A percentile compares a stretch with the other conserved stretches of the same genome.
These are phyloP conservation scores for Aelia acuminata DNA, from an alignment of 2,888 invertebrate genomes.

Conservation along the genomic window DNA sequence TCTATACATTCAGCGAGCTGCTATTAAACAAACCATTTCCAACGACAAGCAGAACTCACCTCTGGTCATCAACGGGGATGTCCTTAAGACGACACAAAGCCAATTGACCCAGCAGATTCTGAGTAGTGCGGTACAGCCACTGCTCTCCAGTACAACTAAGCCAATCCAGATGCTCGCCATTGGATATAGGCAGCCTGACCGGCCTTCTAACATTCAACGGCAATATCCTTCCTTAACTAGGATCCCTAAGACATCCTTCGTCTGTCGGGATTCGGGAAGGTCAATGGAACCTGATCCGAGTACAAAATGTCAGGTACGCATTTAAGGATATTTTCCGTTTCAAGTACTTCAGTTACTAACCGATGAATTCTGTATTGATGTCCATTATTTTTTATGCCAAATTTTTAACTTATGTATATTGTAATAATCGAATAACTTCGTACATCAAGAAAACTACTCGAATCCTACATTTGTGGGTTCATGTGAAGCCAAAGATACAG, in stretches of 20 bases:
- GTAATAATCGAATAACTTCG: too few relatives aligned
- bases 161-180: not conserved
- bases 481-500: too few relatives aligned
- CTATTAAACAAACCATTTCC: not conserved
- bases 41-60: not conserved
- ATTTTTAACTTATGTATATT: too few relatives aligned
- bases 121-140: not conserved
- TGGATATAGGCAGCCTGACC: conserved; percentile 13
- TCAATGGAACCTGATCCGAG: conserved; percentile 67
- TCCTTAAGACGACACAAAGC: not conserved
- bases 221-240: conserved; percentile 62
- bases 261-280: conserved; percentile 63
- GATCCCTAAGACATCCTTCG: conserved; percentile 65
- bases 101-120: not conserved
- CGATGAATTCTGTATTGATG: too few relatives aligned
- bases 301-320: conserved; percentile 67
- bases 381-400: too few relatives aligned
- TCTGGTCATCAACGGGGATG: not conserved
- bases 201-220: not conserved
- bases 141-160: not conserved
- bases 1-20: not conserved
- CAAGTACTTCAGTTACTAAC: too few relatives aligned
- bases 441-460: too few relatives aligned
- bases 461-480: too few relatives aligned
- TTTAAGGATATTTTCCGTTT: too few relatives aligned